Evolutionary conservation across 37 sponge, comb jelly and placozoan species (phyloP).

Genomic region (Halichondria panicea): DNA sequence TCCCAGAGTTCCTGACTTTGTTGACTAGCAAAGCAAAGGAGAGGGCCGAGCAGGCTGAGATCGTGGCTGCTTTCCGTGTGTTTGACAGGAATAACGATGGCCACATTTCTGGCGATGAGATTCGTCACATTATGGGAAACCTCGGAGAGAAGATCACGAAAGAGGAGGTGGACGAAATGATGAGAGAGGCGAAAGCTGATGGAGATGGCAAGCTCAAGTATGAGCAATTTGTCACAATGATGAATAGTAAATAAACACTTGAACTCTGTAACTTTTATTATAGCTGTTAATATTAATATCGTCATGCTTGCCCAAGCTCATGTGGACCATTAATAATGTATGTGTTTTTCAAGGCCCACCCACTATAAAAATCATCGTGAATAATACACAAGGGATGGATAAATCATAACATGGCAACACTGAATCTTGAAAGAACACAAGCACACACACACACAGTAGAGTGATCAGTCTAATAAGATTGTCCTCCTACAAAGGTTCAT

Average conservation of each 20-base stretch:
- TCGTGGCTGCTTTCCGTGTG: constrained; percentile 6
- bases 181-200: constrained; percentile 19
- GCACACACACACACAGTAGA: too few relatives aligned
- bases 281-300: too few relatives aligned
- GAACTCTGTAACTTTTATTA: too few relatives aligned
- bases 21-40: constrained; percentile 14
- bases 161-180: constrained; percentile 18
- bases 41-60: neutral
- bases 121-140: neutral
- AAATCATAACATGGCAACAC: too few relatives aligned
- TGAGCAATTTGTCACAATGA: neutral
- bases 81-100: constrained; percentile 23
- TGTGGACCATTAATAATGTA: too few relatives aligned
- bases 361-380: too few relatives aligned
- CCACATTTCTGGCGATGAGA: neutral
- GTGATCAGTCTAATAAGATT: too few relatives aligned
- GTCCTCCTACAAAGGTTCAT: constrained; percentile 42
- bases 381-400: too few relatives aligned
- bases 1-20: constrained; percentile 41
- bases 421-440: too few relatives aligned
- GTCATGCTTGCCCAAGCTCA: too few relatives aligned
- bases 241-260: too few relatives aligned
- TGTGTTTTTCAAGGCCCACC: too few relatives aligned
- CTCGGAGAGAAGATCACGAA: constrained; percentile 2
- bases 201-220: constrained; percentile 16